Evolutionary conservation across 2,113 vertebrate species (phyloP).

Genomic region (Talpa occidentalis): DNA sequence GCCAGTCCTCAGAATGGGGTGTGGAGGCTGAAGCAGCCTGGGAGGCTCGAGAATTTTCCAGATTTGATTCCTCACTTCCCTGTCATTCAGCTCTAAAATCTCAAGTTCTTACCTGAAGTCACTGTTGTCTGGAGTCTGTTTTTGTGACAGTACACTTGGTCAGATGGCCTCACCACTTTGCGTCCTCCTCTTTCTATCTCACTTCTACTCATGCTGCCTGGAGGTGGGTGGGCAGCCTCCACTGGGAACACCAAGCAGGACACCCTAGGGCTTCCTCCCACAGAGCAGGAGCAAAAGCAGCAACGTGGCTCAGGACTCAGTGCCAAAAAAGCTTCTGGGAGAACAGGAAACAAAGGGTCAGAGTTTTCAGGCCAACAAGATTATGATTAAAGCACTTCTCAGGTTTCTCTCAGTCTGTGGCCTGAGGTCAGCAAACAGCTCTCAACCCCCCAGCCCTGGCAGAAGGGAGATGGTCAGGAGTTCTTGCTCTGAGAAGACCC

Average conservation of each 20-base stretch:
- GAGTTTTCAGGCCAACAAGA: constrained; percentile 44
- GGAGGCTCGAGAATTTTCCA: background rate
- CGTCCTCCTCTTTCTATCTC: background rate
- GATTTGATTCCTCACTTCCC: background rate
- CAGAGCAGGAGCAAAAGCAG: constrained; percentile 29
- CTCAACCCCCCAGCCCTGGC: background rate
- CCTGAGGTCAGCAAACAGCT: constrained; percentile 9
- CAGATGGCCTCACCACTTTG: background rate
- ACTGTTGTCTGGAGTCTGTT: background rate
- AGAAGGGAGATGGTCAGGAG: background rate
- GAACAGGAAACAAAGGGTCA: constrained; percentile 57
- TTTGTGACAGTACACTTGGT: background rate
- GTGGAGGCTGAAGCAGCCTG: background rate
- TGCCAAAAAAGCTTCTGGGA: constrained; percentile 70
- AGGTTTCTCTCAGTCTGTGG: constrained; percentile 48
- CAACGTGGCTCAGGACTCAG: constrained; percentile 49
- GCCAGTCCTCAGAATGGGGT: background rate
- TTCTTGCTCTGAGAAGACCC: constrained; percentile 41
- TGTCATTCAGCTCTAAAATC: background rate
- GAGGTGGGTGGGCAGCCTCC: background rate
- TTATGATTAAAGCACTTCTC: constrained; percentile 70
- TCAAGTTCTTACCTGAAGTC: background rate
- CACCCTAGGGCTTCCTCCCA: background rate
- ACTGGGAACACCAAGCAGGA: background rate
- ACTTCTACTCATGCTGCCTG: background rate